These are phyloP conservation scores for Brenthis ino DNA, from an alignment of 2,888 invertebrate genomes.

Conservation along the genomic window DNA sequence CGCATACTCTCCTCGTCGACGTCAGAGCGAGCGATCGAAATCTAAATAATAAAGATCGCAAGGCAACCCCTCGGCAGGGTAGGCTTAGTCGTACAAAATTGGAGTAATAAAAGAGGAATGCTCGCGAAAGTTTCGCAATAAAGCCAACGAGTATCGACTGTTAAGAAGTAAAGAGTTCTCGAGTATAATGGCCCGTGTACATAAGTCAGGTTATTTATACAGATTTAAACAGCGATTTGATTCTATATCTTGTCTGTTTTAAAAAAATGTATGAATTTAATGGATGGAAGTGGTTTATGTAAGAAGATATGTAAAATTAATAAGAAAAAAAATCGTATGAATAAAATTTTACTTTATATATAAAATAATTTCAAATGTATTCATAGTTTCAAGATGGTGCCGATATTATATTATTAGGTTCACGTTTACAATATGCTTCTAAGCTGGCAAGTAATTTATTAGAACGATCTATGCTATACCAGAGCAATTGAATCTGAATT, in stretches of 20 bases:
- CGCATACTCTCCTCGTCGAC: constrained; percentile 36
- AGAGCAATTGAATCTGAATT: constrained; percentile 17
- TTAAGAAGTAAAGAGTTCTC: constrained; percentile 80
- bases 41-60: constrained; percentile 80
- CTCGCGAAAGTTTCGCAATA: constrained; percentile 81
- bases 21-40: constrained; percentile 63
- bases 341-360: neutral
- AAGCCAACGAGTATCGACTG: constrained; percentile 81
- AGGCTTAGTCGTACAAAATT: constrained; percentile 80
- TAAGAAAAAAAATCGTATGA: neutral
- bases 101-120: constrained; percentile 82
- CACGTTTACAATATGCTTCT: constrained; percentile 19
- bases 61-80: constrained; percentile 61
- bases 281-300: neutral
- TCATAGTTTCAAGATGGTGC: constrained; percentile 1
- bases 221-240: constrained; percentile 46
- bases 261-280: neutral
- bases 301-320: neutral
- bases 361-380: constrained; percentile 4
- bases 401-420: constrained; percentile 19
- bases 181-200: constrained; percentile 54
- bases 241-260: constrained; percentile 30
- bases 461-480: constrained; percentile 19
- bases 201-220: constrained; percentile 49
- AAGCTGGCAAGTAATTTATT: constrained; percentile 17